Base-by-base conservation (phyloP, 2,113 vertebrate species). In the Onychorhynchus coronatus region DNA sequence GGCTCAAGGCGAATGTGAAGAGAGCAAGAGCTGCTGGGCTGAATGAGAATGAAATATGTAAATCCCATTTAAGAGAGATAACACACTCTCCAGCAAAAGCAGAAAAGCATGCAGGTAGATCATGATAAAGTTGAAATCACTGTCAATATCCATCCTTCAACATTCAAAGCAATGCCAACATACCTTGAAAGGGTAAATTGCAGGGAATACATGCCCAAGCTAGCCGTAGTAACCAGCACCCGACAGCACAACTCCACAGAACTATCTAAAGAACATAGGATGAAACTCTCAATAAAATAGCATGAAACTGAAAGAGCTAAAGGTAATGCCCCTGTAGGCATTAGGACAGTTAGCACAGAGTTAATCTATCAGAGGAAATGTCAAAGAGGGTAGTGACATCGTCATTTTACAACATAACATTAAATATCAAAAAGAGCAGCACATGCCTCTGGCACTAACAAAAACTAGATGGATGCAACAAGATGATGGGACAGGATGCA, bases 11-110 rank as follows among this genome's bases (percentile, higher is more conserved):
- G 0, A 89, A 42, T 88, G 31, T 77, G 89, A 95, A 90, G 88
- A 96, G 37, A 93, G 89, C 62, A 93, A 93, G 92, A 96, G 95
- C 94, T 96, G 78, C 85, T 94, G 87, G 96, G 87, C 89, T 93
- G 94, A 96, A 96, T 82, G 66, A 83, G 89, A 44, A 76, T 93
- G 89, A 96, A 96, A 95, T 93, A 96, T 94, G 91, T 90, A 96
- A 96, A 95, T 95, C 62, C 53, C 87, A 85, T 85, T 89, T 73
- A 82, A 76, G 30, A 93, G 81, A 79, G 62, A 87, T 9, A 95
- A 89, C 62, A 72, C 41, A 44, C 27, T 93, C 95, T 72, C 91
- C 66, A 77, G 91, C 70, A 72, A 94, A 85, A 96, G 78, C 74
- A 93, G 85, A 70, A 89, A 97, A 95, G 53, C 71, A 73, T 22